Conservation (phyloP, 2,797 vertebrate genomes). For the Sebastes oblongus region DNA sequence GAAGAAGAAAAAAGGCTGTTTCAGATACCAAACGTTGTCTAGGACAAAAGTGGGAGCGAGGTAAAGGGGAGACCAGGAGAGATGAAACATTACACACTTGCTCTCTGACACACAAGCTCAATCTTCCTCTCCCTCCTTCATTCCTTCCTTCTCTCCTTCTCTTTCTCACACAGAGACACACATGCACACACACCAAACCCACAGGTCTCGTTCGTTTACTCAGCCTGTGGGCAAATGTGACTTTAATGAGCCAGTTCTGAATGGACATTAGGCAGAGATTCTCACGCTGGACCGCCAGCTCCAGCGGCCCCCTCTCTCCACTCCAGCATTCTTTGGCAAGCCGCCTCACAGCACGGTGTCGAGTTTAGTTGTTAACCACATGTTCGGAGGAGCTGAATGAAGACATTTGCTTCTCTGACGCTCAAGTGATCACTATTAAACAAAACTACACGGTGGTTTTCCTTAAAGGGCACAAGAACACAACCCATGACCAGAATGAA, state of each 20-base stretch:
- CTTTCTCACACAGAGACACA: neutral
- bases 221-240: constrained; percentile 76
- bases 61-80: constrained; percentile 21
- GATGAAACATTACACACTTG: constrained; percentile 54
- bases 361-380: constrained; percentile 60
- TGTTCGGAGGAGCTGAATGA: constrained; percentile 40
- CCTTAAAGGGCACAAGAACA: neutral
- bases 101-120: constrained; percentile 37
- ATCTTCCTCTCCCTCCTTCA: neutral
- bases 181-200: constrained; percentile 29
- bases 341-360: constrained; percentile 60
- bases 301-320: constrained; percentile 15
- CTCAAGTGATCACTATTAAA: constrained; percentile 11
- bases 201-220: constrained; percentile 73
- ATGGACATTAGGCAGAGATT: constrained; percentile 74
- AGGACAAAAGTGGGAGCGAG: constrained; percentile 40
- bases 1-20: constrained; percentile 4
- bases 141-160: neutral
- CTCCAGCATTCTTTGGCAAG: constrained; percentile 63
- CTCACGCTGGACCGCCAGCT: constrained; percentile 59
- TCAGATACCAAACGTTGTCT: constrained; percentile 49
- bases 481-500: neutral
- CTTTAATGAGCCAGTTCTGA: constrained; percentile 77
- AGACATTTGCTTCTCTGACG: constrained; percentile 38
- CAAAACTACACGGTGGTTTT: neutral